Base-by-base conservation (phyloP, 2,888 invertebrate species). In the Pelosia muscerda region DNA sequence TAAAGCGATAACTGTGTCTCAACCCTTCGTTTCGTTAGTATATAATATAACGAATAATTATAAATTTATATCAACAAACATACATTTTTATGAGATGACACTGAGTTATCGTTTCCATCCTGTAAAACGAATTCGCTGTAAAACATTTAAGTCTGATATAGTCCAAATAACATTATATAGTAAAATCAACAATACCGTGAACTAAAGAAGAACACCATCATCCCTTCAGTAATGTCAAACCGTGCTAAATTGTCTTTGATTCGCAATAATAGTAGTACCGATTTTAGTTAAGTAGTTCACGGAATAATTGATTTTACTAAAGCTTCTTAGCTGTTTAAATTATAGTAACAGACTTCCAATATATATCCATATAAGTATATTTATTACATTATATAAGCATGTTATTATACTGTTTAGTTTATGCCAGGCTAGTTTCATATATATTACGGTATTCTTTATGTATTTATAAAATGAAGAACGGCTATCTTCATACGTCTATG, bases 361-460 rank as follows among this genome's bases (percentile, higher is more conserved):
- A 8, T n/a, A 8, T 49, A 49, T 49, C 26, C 13, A 8, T 55
- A 15, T 15, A 23, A 6, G 13, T 25, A 23, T n/a, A n/a, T n/a
- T n/a, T n/a, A n/a, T n/a, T n/a, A n/a, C n/a, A n/a, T 22, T 54
- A 55, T 55, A 13, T 58, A 34, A n/a, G 8, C 34, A 22, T 22
- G 11, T 22, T 8, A 23, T 23, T 23, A 55, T 55, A 58, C 23
- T 58, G 25, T 38, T 15, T 42, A 22, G 25, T 49, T 26, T 49
- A 38, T 15, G 60, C 25, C 25, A 25, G 42, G 3, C 28, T 61
- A 42, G 26, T 23, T 23, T 26, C 19, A 49, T 19, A 31, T n/a
- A 59, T 61, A 22, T 53, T 53, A n/a, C 61, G 11, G 22, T 62
- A 49, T 53, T 49, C 19, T 49, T 13, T 26, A 22, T 53, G 26